These are phyloP conservation scores for Carapus acus DNA, from an alignment of 2,797 vertebrate genomes.

Conservation along the genomic window DNA sequence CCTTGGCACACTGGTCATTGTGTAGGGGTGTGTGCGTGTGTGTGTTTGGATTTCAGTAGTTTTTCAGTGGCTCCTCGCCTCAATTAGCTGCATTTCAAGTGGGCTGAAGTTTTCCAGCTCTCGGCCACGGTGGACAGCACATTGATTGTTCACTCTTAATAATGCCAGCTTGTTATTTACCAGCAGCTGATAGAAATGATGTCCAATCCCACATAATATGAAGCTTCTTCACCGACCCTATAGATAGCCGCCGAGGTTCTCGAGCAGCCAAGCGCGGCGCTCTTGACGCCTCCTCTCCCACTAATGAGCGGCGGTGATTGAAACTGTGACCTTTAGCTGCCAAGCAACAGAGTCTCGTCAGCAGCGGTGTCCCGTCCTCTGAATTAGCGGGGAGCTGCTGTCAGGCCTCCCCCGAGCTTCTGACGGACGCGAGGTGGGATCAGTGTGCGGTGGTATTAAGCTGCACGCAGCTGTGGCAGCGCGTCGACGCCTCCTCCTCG, in stretches of 20 bases:
- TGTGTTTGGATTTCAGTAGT: conserved; percentile 21
- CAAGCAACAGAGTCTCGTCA: conserved; percentile 28
- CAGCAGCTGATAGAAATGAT: conserved; percentile 1
- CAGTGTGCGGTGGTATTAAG: no score
- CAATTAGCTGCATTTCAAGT: no score
- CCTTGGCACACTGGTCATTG: background rate
- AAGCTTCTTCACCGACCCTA: background rate
- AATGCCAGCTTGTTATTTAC: conserved; percentile 1
- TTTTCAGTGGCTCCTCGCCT: conserved; percentile 2
- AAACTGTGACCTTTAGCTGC: conserved; percentile 51
- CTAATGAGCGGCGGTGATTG: conserved; percentile 39
- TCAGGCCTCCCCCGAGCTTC: conserved; percentile 35
- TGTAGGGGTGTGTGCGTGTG: conserved; percentile 18
- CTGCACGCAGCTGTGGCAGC: no score
- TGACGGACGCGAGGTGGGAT: conserved; percentile 7
- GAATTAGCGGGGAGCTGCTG: conserved; percentile 19
- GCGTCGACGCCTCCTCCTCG: no score
- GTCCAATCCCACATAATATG: background rate
- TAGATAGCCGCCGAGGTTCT: background rate
- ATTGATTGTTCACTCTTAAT: background rate
- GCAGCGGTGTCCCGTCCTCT: conserved; percentile 22
- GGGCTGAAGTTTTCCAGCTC: conserved; percentile 9
- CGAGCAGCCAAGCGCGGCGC: background rate
- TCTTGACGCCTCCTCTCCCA: conserved; percentile 23
- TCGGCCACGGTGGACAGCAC: background rate